These are phyloP conservation scores for Lamprologus callipterus DNA, from an alignment of 2,113 vertebrate species.

Conservation along the genomic window DNA sequence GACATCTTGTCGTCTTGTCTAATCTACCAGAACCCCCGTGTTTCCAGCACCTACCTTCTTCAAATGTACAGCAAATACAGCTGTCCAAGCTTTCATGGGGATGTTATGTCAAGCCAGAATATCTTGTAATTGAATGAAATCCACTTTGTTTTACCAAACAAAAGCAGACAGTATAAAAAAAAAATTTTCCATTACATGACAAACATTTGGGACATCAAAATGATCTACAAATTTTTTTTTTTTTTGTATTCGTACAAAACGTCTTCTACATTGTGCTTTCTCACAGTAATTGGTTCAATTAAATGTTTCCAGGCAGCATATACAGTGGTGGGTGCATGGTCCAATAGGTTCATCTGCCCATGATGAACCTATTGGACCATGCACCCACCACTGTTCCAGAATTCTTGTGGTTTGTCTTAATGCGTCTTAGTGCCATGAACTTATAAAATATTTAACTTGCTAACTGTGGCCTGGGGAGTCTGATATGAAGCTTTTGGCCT, in stretches of 20 bases:
- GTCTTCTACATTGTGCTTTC: background rate
- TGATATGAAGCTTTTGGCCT: background rate
- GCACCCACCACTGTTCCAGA: no score
- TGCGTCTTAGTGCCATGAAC: background rate
- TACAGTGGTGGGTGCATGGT: background rate
- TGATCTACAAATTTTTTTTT: background rate
- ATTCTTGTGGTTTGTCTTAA: background rate
- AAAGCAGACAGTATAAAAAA: background rate
- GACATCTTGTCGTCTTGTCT: background rate
- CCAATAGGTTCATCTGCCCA: background rate
- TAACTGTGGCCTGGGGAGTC: background rate
- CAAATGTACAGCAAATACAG: background rate
- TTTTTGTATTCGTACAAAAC: background rate
- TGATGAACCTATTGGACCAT: no score
- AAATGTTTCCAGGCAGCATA: background rate
- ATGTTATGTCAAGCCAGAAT: background rate
- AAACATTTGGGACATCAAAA: background rate
- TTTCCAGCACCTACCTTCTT: background rate
- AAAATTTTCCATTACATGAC: background rate
- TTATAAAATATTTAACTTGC: background rate
- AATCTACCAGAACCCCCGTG: background rate
- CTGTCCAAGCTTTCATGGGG: background rate
- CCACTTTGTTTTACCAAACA: background rate
- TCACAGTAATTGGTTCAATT: background rate
- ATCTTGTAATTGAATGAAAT: background rate